A percentile compares a stretch with the other conserved stretches of the same genome.
Conservation (phyloP, 2,797 vertebrate species). For the Brotula barbata region DNA sequence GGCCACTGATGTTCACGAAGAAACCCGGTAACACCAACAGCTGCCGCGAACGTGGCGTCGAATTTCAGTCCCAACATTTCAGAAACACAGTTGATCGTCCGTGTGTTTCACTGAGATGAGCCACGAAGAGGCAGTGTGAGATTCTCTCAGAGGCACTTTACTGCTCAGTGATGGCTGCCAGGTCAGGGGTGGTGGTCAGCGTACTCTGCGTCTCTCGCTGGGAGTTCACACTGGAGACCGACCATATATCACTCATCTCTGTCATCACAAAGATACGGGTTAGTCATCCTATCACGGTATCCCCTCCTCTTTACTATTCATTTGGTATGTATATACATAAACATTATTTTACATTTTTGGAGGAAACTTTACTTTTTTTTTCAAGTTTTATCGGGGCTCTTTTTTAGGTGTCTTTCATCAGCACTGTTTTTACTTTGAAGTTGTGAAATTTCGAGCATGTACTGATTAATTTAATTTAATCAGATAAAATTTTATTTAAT, state of each 20-base stretch:
- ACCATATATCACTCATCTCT: conserved; percentile 80
- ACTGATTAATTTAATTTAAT: too few species aligned
- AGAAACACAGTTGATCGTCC: conserved; percentile 7
- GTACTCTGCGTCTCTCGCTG: conserved; percentile 42
- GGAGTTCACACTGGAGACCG: conserved; percentile 64
- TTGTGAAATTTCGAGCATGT: too few species aligned
- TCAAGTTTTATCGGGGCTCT: too few species aligned
- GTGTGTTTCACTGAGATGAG: not conserved
- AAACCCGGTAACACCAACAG: not conserved
- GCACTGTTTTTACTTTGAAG: too few species aligned
- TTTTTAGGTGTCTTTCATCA: too few species aligned
- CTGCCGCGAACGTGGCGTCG: not conserved
- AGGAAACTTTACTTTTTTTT: too few species aligned
- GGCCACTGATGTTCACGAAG: not conserved
- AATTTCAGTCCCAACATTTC: conserved; percentile 9
- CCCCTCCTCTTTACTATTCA: too few species aligned
- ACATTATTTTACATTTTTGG: too few species aligned
- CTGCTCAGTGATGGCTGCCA: conserved; percentile 49
- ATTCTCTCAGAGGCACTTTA: not conserved
- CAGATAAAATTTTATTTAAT: too few species aligned
- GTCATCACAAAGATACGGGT: conserved; percentile 12
- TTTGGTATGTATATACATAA: too few species aligned
- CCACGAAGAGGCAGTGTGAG: conserved; percentile 15
- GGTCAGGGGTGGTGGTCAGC: conserved; percentile 2
- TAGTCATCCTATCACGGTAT: too few species aligned